Evolutionary conservation across 2,797 vertebrate genomes (phyloP).

Genomic region (Gallirallus australis): DNA sequence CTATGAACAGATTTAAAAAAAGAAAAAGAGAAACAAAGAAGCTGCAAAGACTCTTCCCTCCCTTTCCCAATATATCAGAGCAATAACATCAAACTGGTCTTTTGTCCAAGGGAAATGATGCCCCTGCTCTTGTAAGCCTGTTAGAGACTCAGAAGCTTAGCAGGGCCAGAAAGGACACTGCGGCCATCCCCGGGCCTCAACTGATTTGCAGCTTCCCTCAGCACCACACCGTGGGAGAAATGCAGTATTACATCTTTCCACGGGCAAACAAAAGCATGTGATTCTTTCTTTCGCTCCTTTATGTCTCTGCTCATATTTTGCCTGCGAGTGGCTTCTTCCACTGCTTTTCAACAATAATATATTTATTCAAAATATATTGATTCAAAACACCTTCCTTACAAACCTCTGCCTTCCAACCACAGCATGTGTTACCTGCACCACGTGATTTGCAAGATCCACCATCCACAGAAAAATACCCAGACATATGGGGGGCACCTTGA

Average conservation of each 20-base stretch:
- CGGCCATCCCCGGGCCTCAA: background rate
- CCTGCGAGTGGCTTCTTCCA: background rate
- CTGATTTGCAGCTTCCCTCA: background rate
- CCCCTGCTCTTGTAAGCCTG: background rate
- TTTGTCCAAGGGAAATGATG: background rate
- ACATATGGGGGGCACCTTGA: background rate
- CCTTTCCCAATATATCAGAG: background rate
- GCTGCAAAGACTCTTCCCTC: background rate
- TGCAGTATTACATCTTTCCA: background rate
- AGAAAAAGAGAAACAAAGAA: background rate
- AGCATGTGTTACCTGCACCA: background rate
- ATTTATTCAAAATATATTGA: background rate
- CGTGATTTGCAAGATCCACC: background rate
- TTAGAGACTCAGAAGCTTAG: rapidly evolving
- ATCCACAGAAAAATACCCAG: background rate
- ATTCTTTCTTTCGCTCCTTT: rapidly evolving
- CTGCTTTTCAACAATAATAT: background rate
- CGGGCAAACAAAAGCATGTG: rapidly evolving
- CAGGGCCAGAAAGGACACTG: rapidly evolving
- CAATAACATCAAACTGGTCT: background rate
- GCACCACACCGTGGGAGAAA: background rate
- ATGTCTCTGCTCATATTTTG: background rate
- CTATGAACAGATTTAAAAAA: background rate
- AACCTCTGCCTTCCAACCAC: background rate
- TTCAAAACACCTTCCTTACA: background rate